These are phyloP conservation scores for Himalopsyche anomala DNA, from an alignment of 2,888 invertebrate genomes.

Conservation along the genomic window DNA sequence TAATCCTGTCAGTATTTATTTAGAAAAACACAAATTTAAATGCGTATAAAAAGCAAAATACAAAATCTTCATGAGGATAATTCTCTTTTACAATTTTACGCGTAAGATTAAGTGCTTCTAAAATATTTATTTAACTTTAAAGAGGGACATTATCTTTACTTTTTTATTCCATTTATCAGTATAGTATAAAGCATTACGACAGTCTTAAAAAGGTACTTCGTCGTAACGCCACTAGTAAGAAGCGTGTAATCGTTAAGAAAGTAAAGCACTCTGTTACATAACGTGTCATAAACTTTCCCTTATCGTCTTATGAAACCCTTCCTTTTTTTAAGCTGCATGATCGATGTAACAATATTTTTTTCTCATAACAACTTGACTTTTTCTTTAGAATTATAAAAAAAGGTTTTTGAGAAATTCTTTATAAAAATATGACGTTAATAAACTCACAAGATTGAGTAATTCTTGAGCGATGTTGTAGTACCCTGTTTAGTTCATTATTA, in stretches of 20 bases:
- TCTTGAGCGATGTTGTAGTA: neutral
- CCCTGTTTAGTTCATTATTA: too few species aligned
- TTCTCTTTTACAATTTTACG: too few species aligned
- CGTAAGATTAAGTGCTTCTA: too few species aligned
- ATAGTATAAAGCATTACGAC: constrained; percentile 7
- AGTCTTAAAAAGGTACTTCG: constrained; percentile 24
- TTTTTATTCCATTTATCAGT: constrained; percentile 1
- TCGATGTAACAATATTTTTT: constrained; percentile 32
- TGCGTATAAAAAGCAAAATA: too few species aligned
- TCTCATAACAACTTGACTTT: constrained; percentile 3
- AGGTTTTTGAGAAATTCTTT: neutral
- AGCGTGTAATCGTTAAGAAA: constrained; percentile 3
- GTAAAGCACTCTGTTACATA: constrained; percentile 30
- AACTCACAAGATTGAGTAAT: neutral
- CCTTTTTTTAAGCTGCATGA: constrained; percentile 18
- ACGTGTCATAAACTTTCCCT: constrained; percentile 26
- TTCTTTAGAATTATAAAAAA: constrained; percentile 4
- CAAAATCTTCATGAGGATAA: too few species aligned
- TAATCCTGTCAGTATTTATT: too few species aligned
- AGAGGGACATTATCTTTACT: too few species aligned
- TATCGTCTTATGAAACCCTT: constrained; percentile 14
- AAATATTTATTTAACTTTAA: too few species aligned
- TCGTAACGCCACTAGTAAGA: constrained; percentile 16
- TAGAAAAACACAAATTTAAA: too few species aligned
- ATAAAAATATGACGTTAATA: neutral